Evolutionary conservation across 1,140 invertebrate genomes (phyloP), one percentile per base, ranked within the genome.

Genomic region (Cheumatopsyche charites): DNA sequence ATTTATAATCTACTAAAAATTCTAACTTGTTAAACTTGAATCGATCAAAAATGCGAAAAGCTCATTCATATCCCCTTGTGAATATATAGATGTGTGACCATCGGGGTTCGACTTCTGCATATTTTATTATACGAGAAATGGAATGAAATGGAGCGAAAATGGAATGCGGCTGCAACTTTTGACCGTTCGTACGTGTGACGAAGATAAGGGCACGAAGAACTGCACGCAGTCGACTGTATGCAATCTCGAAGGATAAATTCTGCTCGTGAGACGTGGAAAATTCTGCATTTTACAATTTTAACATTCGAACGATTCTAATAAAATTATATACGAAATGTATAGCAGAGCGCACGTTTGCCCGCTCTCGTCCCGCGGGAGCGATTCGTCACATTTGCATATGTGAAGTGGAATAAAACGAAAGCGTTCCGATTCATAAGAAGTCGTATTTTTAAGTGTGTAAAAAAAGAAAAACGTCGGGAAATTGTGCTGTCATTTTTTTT

Each of bases 121-220:
- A 65, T n/a, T 65, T 45, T 45, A 42, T n/a, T 26, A 65, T 58
- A 41, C 49, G 61, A 52, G 43, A 67, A 73, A 73, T 73, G 17
- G 29, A 62, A 73, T 65, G 72, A 69, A 73, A 70, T 67, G 72
- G 52, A 69, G 23, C 72, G 67, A 65, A 55, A 70, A 70, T 73
- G 72, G 72, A 73, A 73, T 73, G 72, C 47, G 72, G 62, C 42
- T 69, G 58, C 65, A 73, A 66, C 61, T 69, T 63, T 73, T 73
- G 72, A 73, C 72, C 72, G 62, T 52, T 73, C 66, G 63, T 55
- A 73, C 72, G 72, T 73, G 61, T 62, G 61, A 72, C 43, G 9
- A 41, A 49, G 65, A 68, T 72, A 72, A 67, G 66, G 62, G 55
- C 55, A 25, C 55, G 21, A 58, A 23, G 55, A 58, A 47, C 47